Base-by-base conservation (phyloP, 2,113 vertebrate species). In the Bos javanicus region DNA sequence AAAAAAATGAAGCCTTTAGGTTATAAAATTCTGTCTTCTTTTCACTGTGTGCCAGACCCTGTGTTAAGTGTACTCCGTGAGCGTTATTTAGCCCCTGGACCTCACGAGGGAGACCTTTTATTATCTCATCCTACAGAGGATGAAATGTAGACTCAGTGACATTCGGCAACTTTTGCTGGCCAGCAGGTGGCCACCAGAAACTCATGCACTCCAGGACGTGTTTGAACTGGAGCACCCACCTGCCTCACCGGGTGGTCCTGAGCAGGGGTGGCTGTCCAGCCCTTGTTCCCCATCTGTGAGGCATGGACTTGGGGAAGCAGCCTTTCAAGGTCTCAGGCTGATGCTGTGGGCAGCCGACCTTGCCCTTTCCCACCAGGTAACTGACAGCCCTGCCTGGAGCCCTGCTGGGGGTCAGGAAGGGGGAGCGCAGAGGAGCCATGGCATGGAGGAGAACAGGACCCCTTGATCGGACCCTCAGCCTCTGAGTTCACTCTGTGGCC, bases 91-190 rank as follows among this genome's bases (percentile, higher is more conserved):
- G 82, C 23, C 28, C 30, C 60, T 57, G 2, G 23, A 21, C 52
- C 56, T 39, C 10, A 23, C 0, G 0, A 14, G 26, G 23, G 62
- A 39, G 8, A 6, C 19, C 36, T 86, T 83, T 39, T 7, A 2
- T 50, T 2, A 26, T 5, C 56, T 43, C 46, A 4, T 1, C 6
- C 26, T 3, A 50, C 43, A 90, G 56, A 89, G 21, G 23, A 8
- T 25, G 25, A 33, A 64, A n/a, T 1, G 4, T 28, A 23, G 64
- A 1, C 36, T 30, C 15, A 0, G 1, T 43, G 36, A 78, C 39
- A 26, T n/a, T 74, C 0, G 1, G 23, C 16, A 7, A 7, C 8
- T 19, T 43, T 30, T 36, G 3, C 76, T 0, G 0, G 81, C n/a
- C 14, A n/a, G 46, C 52, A 9, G 26, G 74, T 5, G 85, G n/a